Conservation (phyloP, 2,888 invertebrate genomes). For the Masnerella sp. region DNA sequence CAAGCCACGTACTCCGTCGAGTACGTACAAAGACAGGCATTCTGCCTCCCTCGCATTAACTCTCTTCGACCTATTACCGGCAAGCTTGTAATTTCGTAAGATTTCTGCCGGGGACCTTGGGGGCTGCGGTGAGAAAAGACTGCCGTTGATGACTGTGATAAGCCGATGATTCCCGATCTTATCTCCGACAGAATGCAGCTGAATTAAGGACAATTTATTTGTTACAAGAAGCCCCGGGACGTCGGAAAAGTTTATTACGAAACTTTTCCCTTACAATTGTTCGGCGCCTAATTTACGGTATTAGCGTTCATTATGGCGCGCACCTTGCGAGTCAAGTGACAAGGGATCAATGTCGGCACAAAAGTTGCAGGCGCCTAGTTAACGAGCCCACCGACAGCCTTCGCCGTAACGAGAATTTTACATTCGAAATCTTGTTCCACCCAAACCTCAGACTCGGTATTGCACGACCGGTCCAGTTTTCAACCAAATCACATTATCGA, state of each 20-base stretch:
- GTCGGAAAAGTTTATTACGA: conserved; percentile 48
- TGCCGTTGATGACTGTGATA: conserved; percentile 55
- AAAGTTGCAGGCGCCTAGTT: conserved; percentile 45
- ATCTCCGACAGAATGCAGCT: conserved; percentile 39
- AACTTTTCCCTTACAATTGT: conserved; percentile 26
- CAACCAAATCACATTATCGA: too few species aligned
- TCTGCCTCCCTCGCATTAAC: conserved; percentile 54
- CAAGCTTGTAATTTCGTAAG: conserved; percentile 67
- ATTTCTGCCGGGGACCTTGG: conserved; percentile 58
- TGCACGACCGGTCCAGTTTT: too few species aligned
- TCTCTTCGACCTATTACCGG: conserved; percentile 66
- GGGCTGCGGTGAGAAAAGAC: conserved; percentile 53
- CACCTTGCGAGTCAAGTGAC: conserved; percentile 32
- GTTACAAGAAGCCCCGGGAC: conserved; percentile 34
- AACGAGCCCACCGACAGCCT: conserved; percentile 45
- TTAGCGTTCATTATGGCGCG: conserved; percentile 24
- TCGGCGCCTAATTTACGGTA: conserved; percentile 27
- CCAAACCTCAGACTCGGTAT: conserved; percentile 46
- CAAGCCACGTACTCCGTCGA: conserved; percentile 43
- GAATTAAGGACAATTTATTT: conserved; percentile 54
- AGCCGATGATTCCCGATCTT: conserved; percentile 56
- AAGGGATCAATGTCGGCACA: conserved; percentile 34
- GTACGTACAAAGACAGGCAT: conserved; percentile 60
- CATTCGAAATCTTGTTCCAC: conserved; percentile 74
- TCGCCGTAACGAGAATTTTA: conserved; percentile 70